These are phyloP conservation scores for Nothobranchius kuhntae DNA, from an alignment of 2,113 vertebrate genomes.

Conservation along the genomic window DNA sequence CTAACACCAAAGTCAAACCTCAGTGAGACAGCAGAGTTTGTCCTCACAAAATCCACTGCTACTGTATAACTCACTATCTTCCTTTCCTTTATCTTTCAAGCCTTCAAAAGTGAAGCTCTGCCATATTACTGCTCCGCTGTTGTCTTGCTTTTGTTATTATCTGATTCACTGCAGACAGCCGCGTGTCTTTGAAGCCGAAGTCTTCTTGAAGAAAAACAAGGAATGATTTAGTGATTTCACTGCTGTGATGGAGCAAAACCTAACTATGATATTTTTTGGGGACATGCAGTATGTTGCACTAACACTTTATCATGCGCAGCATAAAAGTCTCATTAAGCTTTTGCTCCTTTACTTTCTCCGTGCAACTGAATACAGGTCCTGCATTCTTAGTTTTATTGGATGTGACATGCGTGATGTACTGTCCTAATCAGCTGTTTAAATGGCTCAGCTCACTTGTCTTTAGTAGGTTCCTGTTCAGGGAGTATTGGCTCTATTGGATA, in stretches of 20 bases:
- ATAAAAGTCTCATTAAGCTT: not conserved
- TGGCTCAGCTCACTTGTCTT: slow-evolving; percentile 9
- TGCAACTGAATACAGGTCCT: not conserved
- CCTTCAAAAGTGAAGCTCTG: slow-evolving; percentile 24
- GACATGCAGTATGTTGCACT: slow-evolving; percentile 10
- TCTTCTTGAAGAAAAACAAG: slow-evolving; percentile 4
- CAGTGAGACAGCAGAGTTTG: slow-evolving; percentile 10
- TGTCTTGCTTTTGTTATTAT: slow-evolving; percentile 43
- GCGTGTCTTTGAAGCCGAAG: slow-evolving; percentile 13
- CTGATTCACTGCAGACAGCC: slow-evolving; percentile 8
- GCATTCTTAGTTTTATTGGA: slow-evolving; percentile 14
- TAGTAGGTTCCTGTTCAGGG: slow-evolving; percentile 11
- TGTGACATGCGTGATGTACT: slow-evolving; percentile 10
- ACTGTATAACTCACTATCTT: slow-evolving; percentile 25
- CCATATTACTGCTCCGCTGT: slow-evolving; percentile 14
- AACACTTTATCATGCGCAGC: not conserved
- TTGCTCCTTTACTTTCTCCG: not conserved
- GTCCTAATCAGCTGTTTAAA: slow-evolving; percentile 10
- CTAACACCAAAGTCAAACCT: slow-evolving; percentile 7
- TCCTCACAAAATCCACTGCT: slow-evolving; percentile 21
- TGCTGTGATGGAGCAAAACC: slow-evolving; percentile 18
- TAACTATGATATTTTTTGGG: slow-evolving; percentile 21
- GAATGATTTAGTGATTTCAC: slow-evolving; percentile 23
- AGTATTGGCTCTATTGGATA: slow-evolving; percentile 3
- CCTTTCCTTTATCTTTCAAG: slow-evolving; percentile 28